Evolutionary conservation across 2,113 vertebrate species (phyloP).

Genomic region (Rana temporaria): DNA sequence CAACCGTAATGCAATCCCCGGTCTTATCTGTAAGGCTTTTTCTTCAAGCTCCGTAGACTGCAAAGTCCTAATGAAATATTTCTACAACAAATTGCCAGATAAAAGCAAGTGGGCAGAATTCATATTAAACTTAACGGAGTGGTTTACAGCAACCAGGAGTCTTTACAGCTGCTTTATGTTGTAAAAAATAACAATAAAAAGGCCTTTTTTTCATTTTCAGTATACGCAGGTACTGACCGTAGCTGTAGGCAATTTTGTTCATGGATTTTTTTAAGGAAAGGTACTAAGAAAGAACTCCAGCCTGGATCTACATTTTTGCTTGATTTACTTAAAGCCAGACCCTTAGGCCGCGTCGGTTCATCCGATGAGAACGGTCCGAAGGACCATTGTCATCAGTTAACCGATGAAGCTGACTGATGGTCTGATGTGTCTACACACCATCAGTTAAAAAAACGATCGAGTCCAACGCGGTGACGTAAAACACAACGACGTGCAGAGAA

Average conservation of each 20-base stretch:
- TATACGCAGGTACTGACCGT: constrained; percentile 26
- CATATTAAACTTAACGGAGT: constrained; percentile 56
- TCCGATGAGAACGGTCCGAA: too few relatives aligned
- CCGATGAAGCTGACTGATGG: too few relatives aligned
- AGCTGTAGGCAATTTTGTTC: background rate
- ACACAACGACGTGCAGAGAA: too few relatives aligned
- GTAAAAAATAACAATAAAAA: constrained; percentile 4
- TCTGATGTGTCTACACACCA: too few relatives aligned
- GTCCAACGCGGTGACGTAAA: too few relatives aligned
- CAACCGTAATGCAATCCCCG: constrained; percentile 22
- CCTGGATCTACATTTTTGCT: too few relatives aligned
- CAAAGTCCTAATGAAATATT: constrained; percentile 47
- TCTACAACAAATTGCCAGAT: constrained; percentile 51
- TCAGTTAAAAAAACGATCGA: too few relatives aligned
- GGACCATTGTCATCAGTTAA: too few relatives aligned
- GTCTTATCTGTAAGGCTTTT: constrained; percentile 26
- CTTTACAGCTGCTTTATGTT: constrained; percentile 46
- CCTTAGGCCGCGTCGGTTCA: too few relatives aligned
- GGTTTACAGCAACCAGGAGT: constrained; percentile 41
- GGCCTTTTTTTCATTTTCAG: constrained; percentile 6
- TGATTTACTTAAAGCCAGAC: too few relatives aligned
- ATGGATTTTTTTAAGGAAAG: too few relatives aligned
- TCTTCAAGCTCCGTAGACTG: constrained; percentile 8
- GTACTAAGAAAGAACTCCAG: too few relatives aligned
- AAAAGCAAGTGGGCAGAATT: constrained; percentile 54